phyloP scores from a whole-genome alignment of 2,888 invertebrate species.

The Lasioglossum morio region DNA sequence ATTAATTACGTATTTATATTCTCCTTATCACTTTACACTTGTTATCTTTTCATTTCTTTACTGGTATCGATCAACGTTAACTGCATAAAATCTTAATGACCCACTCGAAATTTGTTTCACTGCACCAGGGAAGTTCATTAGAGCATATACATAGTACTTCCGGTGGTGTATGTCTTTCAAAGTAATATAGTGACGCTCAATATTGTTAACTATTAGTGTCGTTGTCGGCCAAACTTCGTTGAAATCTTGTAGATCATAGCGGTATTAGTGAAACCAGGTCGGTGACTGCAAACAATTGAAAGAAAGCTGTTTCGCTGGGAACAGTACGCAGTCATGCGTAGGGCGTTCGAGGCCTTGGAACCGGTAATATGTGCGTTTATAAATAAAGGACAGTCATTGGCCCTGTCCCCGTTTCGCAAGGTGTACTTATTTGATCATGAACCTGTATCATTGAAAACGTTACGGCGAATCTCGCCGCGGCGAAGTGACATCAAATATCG shows the following conservation, averaged over 20 bases:
- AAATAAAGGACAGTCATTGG: conserved; percentile 25
- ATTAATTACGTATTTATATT: too few species aligned
- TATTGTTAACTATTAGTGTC: background rate
- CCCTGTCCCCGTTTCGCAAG: conserved; percentile 36
- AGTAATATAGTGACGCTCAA: background rate
- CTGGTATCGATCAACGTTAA: background rate
- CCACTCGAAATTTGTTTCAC: background rate
- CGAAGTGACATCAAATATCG: background rate
- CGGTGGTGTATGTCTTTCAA: background rate
- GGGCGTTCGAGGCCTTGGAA: conserved; percentile 24
- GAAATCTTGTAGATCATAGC: background rate
- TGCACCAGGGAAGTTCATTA: background rate
- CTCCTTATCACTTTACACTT: too few species aligned
- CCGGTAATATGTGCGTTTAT: conserved; percentile 9
- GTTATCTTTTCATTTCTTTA: background rate
- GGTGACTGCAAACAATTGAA: background rate
- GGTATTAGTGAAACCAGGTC: background rate
- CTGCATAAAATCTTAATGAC: background rate
- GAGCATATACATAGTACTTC: background rate
- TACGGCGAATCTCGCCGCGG: background rate
- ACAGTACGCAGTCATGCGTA: conserved; percentile 15
- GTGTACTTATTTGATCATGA: conserved; percentile 8
- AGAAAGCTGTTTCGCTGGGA: background rate
- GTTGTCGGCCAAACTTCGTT: background rate
- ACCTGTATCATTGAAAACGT: background rate